phyloP scores from a whole-genome alignment of 1,140 invertebrate species.

The Micrasema minimum region DNA sequence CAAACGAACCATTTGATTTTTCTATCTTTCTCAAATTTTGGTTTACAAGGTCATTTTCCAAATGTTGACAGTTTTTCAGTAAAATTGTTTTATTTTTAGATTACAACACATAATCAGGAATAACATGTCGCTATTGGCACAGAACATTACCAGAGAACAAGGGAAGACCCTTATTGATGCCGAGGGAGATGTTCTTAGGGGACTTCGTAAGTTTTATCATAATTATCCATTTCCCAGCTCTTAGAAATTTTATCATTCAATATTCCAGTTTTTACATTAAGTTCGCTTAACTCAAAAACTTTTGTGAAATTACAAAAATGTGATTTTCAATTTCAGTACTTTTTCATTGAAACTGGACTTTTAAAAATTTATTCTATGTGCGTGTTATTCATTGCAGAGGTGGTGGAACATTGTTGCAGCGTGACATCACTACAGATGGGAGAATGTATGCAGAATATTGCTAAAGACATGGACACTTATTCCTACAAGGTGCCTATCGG shows the following conservation, averaged over 20 bases:
- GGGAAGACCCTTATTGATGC: conserved; percentile 98
- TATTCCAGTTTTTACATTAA: conserved; percentile 2
- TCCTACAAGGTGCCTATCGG: conserved; percentile 92
- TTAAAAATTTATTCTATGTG: too few species aligned
- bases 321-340: too few species aligned
- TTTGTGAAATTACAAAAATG: neutral
- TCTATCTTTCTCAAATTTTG: too few species aligned
- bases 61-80: too few species aligned
- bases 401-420: conserved; percentile 95
- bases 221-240: too few species aligned
- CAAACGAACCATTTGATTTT: too few species aligned
- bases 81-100: conserved; percentile 54
- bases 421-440: conserved; percentile 93
- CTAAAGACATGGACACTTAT: conserved; percentile 93
- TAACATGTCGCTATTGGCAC: conserved; percentile 87
- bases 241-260: too few species aligned
- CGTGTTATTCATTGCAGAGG: conserved; percentile 78
- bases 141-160: conserved; percentile 95
- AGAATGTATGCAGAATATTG: conserved; percentile 90
- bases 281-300: neutral
- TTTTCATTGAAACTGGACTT: too few species aligned
- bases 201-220: conserved; percentile 82
- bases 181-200: conserved; percentile 97
- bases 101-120: conserved; percentile 71
- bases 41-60: too few species aligned